Evolutionary conservation across 2,113 vertebrate species (phyloP).

Genomic region (Pseudois nayaur): DNA sequence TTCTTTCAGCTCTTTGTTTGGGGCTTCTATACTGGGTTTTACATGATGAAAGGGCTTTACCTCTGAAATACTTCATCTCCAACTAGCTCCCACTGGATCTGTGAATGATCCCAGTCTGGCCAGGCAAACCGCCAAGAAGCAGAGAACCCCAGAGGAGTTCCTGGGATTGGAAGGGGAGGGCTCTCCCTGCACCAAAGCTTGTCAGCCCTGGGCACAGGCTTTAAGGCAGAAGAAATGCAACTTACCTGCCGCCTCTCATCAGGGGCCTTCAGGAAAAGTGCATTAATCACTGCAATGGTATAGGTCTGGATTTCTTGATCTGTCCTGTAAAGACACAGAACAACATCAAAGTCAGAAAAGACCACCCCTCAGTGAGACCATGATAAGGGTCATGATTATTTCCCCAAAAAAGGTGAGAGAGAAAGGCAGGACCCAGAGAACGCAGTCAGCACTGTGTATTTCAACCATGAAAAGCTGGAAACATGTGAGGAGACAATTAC

Average conservation of each 20-base stretch:
- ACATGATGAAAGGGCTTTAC: not conserved
- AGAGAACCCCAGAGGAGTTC: not conserved
- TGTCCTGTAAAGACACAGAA: conserved; percentile 80
- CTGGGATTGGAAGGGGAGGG: not conserved
- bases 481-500: not conserved
- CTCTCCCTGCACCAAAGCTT: accelerated
- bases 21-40: too few species aligned
- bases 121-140: not conserved
- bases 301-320: conserved; percentile 99
- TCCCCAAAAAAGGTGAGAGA: not conserved
- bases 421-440: not conserved
- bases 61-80: not conserved
- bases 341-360: not conserved
- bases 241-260: conserved; percentile 97
- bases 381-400: not conserved
- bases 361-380: not conserved
- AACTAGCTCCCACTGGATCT: not conserved
- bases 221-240: not conserved
- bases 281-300: conserved; percentile 97
- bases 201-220: not conserved
- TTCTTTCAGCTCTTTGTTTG: too few species aligned
- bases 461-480: not conserved
- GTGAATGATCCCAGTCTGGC: not conserved
- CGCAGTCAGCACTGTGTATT: not conserved
- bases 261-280: conserved; percentile 97